phyloP scores from a whole-genome alignment of 2,113 vertebrate species.

The Pyrgilauda ruficollis region DNA sequence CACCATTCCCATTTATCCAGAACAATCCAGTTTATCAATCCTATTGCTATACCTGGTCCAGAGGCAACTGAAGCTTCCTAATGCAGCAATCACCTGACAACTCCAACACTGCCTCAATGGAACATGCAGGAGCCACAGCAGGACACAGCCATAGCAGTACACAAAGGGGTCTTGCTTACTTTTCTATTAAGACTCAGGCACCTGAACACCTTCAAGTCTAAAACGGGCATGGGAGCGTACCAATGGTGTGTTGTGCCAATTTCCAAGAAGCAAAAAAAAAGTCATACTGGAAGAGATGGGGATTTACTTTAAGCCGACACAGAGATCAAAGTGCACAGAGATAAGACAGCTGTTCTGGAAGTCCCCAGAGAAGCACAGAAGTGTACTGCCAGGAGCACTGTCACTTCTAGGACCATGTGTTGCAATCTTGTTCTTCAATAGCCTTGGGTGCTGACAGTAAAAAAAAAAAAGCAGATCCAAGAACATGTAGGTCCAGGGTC shows the following conservation, averaged over 20 bases:
- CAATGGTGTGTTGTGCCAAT: background rate
- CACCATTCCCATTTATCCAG: background rate
- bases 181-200: background rate
- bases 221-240: background rate
- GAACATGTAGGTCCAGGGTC: rapidly evolving
- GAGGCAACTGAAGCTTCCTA: background rate
- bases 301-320: background rate
- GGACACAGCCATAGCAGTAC: rapidly evolving
- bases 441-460: background rate
- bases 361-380: background rate
- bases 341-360: background rate
- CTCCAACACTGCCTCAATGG: background rate
- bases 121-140: background rate
- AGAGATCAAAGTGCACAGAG: background rate
- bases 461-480: background rate
- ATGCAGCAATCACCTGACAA: background rate
- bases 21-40: background rate
- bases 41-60: background rate
- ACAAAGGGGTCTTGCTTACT: background rate
- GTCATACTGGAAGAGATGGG: background rate
- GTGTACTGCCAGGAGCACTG: background rate
- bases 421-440: background rate
- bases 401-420: background rate
- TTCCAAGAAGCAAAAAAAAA: background rate
- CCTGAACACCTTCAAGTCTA: background rate